These are phyloP conservation scores for Bos taurus DNA, from an alignment of 2,113 vertebrate genomes.

Conservation along the genomic window ARS-UCD2.0 NC_037329.1:95000501-95001000, in stretches of 20 bases:
- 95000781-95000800: neutral
- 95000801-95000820: neutral
- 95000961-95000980: no score
- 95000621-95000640: neutral
- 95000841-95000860: no score
- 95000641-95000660: neutral
- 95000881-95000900: no score
- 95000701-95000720: neutral
- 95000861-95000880: no score
- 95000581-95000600: fast-evolving
- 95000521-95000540: neutral
- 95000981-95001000: no score
- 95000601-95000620: neutral
- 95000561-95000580: neutral
- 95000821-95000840: neutral
- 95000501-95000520: neutral
- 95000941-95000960: no score
- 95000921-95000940: no score
- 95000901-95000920: no score
- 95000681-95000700: neutral
- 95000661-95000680: neutral
- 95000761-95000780: neutral
- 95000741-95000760: neutral
- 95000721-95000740: neutral
- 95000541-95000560: neutral